phyloP scores from a whole-genome alignment of 2,113 vertebrate genomes.

The Struthidea cinerea region DNA sequence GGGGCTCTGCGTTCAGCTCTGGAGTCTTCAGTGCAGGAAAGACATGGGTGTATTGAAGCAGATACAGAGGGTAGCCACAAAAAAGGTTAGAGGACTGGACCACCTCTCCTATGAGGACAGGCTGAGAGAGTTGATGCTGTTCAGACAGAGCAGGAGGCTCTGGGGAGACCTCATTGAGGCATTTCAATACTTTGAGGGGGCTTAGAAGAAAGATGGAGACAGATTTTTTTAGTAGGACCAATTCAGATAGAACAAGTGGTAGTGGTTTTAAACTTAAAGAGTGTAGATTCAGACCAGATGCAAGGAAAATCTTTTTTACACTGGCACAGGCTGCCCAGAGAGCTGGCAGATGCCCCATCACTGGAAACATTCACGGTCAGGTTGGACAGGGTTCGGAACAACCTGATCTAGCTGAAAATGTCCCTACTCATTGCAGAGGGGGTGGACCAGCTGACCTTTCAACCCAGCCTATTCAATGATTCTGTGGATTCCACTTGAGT shows the following conservation, averaged over 20 bases:
- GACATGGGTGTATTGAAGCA: not conserved
- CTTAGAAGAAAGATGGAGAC: not conserved
- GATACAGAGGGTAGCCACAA: not conserved
- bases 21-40: not conserved
- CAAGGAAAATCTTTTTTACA: not conserved
- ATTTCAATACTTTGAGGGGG: not conserved
- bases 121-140: not conserved
- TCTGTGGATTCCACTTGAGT: not conserved
- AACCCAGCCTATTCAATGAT: not conserved
- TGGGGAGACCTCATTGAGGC: not conserved
- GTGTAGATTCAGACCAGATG: not conserved
- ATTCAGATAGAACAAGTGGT: not conserved
- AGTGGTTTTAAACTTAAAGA: not conserved
- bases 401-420: not conserved
- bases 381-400: not conserved
- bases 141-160: not conserved
- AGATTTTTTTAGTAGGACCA: not conserved
- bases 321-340: not conserved
- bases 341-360: no score
- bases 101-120: not conserved
- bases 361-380: not conserved
- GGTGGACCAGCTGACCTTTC: not conserved
- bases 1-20: not conserved
- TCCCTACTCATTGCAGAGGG: rapidly evolving
- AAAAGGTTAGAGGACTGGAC: not conserved